These are phyloP conservation scores for Pteronotus mesoamericanus DNA, from an alignment of 2,797 vertebrate species.

Conservation along the genomic window DNA sequence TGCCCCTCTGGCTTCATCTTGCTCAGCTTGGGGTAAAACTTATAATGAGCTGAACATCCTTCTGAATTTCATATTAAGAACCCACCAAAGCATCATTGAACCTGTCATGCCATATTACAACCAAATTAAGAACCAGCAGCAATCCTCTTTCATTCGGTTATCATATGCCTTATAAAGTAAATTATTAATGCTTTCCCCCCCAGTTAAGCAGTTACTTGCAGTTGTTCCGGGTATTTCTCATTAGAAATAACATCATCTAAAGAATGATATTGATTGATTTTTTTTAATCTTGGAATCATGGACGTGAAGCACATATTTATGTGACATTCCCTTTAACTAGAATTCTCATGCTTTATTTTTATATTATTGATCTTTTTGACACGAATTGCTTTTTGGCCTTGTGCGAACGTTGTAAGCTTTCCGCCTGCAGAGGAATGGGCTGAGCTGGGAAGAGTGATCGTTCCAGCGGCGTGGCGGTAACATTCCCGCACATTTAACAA, in stretches of 20 bases:
- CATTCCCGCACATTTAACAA: constrained; percentile 69
- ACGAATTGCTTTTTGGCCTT: constrained; percentile 81
- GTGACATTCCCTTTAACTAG: constrained; percentile 81
- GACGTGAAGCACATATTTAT: constrained; percentile 84
- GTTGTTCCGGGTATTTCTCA: constrained; percentile 80
- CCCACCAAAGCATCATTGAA: constrained; percentile 60
- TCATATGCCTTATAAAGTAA: constrained; percentile 80
- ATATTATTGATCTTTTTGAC: constrained; percentile 82
- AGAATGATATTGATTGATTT: constrained; percentile 82
- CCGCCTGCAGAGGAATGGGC: constrained; percentile 68
- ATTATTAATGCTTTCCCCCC: constrained; percentile 82
- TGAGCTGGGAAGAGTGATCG: constrained; percentile 40
- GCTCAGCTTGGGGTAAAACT: not conserved
- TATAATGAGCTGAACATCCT: not conserved
- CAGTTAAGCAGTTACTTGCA: constrained; percentile 82
- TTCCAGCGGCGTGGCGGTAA: constrained; percentile 15
- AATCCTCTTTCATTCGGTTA: constrained; percentile 72
- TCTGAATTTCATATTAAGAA: constrained; percentile 58
- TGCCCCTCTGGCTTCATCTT: not conserved
- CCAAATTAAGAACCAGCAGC: constrained; percentile 80
- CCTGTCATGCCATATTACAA: constrained; percentile 77
- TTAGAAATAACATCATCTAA: constrained; percentile 86
- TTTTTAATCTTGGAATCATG: constrained; percentile 81
- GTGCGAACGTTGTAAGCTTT: constrained; percentile 70
- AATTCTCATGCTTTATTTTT: constrained; percentile 83